Evolutionary conservation across 2,113 vertebrate species (phyloP).

Genomic region (Paradoxurus hermaphroditus): DNA sequence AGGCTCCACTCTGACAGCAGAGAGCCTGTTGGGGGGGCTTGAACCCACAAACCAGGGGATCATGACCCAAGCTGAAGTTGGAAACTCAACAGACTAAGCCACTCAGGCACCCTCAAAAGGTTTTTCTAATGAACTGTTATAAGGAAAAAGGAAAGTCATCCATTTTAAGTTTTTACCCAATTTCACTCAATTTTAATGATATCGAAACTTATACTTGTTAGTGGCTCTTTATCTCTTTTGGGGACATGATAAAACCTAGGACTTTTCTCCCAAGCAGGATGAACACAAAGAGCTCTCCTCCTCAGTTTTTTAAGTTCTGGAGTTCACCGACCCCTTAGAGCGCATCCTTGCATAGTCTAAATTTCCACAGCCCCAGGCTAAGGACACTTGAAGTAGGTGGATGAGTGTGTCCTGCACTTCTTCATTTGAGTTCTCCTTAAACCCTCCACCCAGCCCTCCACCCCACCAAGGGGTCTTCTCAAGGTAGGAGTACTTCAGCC

Average conservation of each 20-base stretch:
- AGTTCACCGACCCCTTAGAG: not conserved
- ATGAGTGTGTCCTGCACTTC: not conserved
- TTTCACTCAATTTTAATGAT: not conserved
- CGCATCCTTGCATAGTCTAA: too few relatives aligned
- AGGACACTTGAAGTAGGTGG: not conserved
- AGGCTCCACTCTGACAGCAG: too few relatives aligned
- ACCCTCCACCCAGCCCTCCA: fast-evolving
- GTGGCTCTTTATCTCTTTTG: not conserved
- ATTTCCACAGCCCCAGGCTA: not conserved
- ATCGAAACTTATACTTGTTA: not conserved
- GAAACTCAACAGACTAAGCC: too few relatives aligned
- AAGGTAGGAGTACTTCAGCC: not conserved
- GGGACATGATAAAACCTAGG: not conserved
- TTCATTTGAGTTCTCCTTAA: not conserved
- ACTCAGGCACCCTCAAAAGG: not conserved
- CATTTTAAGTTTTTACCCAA: not conserved
- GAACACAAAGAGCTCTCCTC: not conserved
- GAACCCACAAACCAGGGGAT: too few relatives aligned
- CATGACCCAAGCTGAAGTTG: too few relatives aligned
- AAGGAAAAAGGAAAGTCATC: not conserved
- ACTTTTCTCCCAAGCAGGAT: not conserved
- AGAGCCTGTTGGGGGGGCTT: too few relatives aligned
- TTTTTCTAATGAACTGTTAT: not conserved
- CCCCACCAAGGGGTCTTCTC: not conserved
- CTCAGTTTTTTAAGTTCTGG: not conserved